These are phyloP conservation scores for Eutrigla gurnardus DNA, from an alignment of 2,797 vertebrate species.

Conservation along the genomic window DNA sequence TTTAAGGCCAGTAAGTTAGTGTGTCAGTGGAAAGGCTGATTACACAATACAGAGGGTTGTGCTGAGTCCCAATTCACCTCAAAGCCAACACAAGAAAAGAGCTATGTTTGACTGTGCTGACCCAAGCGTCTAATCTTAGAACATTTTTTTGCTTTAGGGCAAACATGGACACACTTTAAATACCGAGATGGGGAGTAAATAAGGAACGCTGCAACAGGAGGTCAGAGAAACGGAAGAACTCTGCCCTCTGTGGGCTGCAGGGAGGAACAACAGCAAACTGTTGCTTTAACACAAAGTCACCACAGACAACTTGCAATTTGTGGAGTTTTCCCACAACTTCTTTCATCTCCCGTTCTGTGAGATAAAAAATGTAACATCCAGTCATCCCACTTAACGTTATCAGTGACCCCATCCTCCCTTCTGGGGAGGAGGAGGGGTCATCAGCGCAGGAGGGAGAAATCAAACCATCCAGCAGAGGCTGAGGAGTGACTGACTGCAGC, in stretches of 20 bases:
- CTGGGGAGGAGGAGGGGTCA: conserved; percentile 31
- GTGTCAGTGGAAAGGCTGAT: conserved; percentile 56
- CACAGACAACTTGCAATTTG: conserved; percentile 29
- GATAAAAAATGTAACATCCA: conserved; percentile 60
- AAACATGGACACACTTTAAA: conserved; percentile 43
- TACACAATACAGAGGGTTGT: conserved; percentile 54
- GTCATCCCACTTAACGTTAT: conserved; percentile 71
- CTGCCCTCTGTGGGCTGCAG: conserved; percentile 63
- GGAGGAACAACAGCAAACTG: conserved; percentile 32
- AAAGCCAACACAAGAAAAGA: conserved; percentile 31
- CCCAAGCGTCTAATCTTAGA: conserved; percentile 42
- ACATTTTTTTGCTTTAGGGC: conserved; percentile 25
- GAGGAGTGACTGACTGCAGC: conserved; percentile 61
- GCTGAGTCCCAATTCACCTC: conserved; percentile 43
- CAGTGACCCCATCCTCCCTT: conserved; percentile 72
- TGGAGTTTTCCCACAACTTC: conserved; percentile 34
- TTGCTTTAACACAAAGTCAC: conserved; percentile 14
- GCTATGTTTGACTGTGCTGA: conserved; percentile 39
- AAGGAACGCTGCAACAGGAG: conserved; percentile 4
- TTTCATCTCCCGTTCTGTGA: conserved; percentile 69
- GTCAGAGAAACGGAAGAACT: conserved; percentile 48
- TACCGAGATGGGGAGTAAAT: conserved; percentile 11
- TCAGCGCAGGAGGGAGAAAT: conserved; percentile 56
- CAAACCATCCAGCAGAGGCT: conserved; percentile 41
- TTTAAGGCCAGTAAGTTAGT: conserved; percentile 59